Base-by-base conservation (phyloP, 1,140 invertebrate genomes). In the Pseudobourletiella spinata region DNA sequence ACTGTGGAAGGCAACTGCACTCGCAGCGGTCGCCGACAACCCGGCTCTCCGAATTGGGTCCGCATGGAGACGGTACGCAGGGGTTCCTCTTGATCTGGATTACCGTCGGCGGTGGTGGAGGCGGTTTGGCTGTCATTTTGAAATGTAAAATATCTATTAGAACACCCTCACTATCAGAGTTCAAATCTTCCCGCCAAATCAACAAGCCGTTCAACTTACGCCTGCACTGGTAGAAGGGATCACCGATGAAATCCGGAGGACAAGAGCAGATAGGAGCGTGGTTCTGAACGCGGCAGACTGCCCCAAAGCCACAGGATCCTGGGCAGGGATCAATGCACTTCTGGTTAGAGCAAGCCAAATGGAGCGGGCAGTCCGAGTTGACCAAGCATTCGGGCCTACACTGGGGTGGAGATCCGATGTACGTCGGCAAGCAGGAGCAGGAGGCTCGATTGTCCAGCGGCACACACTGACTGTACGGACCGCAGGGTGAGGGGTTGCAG, bases 181-280 rank as follows among this genome's bases (percentile, higher is more conserved):
- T n/a, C n/a, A n/a, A 32, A 1, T 20, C 8, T n/a, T 20, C 25
- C 15, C 24, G 1, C 18, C 14, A 8, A 35, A 1, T 15, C 15
- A 32, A 32, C 42, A 35, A 4, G 28, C 29, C 46, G n/a, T 60
- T 18, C 20, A 59, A 52, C 50, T 26, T 52, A 60, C 59, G 26
- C 6, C 55, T 59, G 61, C 81, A 85, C 66, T 68, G 70, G 1
- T 72, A 72, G 61, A 79, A 79, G 30, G 81, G 78, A 73, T 82
- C 80, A 24, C 81, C 81, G 46, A 73, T 77, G 46, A 74, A 72
- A 6, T 71, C 70, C 55, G 76, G 72, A 35, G 85, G 83, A 72
- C 89, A 91, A 15, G 81, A 84, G 70, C 88, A 91, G 2, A 89
- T 81, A 1, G 88, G 86, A 66, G 85, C 86, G 71, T 91, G 89